A percentile compares a stretch with the other conserved stretches of the same genome.
Conservation (phyloP, 2,888 invertebrate species). For the Conops quadrifasciatus region DNA sequence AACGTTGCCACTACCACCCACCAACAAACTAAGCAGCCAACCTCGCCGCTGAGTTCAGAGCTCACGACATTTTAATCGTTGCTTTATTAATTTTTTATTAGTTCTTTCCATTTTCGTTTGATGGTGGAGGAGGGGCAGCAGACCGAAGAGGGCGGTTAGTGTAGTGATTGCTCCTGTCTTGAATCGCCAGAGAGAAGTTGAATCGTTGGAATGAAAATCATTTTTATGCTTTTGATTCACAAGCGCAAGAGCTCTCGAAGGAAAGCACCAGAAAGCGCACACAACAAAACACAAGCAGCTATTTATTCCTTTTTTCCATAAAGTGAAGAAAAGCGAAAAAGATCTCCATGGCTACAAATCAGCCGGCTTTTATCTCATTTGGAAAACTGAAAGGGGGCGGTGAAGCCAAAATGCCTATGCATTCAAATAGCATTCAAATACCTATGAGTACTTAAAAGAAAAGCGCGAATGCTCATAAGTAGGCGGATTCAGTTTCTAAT, state of each 20-base stretch:
- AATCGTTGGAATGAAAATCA: background rate
- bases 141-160: background rate
- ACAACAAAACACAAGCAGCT: too few species aligned
- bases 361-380: background rate
- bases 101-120: conserved; percentile 19
- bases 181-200: background rate
- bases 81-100: conserved; percentile 53
- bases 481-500: too few species aligned
- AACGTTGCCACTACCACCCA: conserved; percentile 3
- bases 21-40: too few species aligned
- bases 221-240: background rate
- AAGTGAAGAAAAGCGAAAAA: background rate
- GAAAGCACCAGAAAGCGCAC: background rate
- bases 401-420: too few species aligned
- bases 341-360: background rate
- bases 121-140: background rate
- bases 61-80: conserved; percentile 46
- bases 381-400: too few species aligned
- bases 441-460: too few species aligned
- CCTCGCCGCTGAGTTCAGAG: background rate
- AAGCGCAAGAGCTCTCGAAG: background rate
- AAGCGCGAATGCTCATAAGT: too few species aligned
- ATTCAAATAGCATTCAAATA: too few species aligned
- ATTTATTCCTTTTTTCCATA: too few species aligned
- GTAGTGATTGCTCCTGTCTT: background rate